phyloP scores from a whole-genome alignment of 2,797 vertebrate genomes.

The Alcedo atthis region DNA sequence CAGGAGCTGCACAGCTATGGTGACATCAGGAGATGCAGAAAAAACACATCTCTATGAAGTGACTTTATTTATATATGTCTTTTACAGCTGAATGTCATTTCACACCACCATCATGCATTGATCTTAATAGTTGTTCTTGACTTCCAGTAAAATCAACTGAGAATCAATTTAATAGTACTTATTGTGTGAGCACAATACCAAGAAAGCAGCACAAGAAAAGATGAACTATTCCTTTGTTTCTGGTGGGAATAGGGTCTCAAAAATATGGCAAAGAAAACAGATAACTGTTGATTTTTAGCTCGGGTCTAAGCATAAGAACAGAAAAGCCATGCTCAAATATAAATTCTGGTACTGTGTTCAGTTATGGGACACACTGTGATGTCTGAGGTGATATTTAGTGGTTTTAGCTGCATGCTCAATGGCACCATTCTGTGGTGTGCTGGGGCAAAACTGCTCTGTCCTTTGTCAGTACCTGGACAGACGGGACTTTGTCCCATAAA shows the following conservation, averaged over 20 bases:
- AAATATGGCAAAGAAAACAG: not conserved
- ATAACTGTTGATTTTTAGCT: not conserved
- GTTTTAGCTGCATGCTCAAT: not conserved
- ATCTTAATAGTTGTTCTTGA: not conserved
- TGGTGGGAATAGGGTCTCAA: not conserved
- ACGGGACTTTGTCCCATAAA: conserved; percentile 45
- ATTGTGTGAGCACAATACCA: not conserved
- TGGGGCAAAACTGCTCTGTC: conserved; percentile 14
- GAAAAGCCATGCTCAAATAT: not conserved
- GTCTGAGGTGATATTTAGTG: not conserved
- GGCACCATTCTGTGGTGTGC: not conserved
- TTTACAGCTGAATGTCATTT: not conserved
- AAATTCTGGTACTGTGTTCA: not conserved
- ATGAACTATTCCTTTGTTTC: not conserved
- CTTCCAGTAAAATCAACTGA: not conserved
- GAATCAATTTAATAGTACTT: not conserved
- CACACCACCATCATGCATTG: not conserved
- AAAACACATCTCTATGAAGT: not conserved
- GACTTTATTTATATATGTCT: not conserved
- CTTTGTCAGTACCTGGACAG: conserved; percentile 52
- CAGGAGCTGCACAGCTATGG: not conserved
- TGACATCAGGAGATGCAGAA: not conserved
- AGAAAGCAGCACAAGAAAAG: not conserved
- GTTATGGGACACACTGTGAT: not conserved
- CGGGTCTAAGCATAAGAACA: not conserved